Evolutionary conservation across 2,797 vertebrate genomes (phyloP).

Genomic region (Hemitrygon akajei): DNA sequence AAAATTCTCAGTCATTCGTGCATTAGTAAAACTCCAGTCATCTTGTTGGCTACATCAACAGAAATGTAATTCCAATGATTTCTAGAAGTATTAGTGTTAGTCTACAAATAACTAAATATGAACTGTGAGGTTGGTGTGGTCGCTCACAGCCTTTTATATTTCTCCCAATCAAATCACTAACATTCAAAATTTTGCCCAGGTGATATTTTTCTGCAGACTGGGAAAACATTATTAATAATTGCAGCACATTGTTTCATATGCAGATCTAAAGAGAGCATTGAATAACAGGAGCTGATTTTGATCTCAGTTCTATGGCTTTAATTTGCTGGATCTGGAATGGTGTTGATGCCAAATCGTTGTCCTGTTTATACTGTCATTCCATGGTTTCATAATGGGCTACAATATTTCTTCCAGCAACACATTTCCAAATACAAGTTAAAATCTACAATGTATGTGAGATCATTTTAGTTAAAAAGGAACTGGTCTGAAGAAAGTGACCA

Average conservation of each 20-base stretch:
- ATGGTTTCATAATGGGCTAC: background rate
- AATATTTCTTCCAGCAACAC: background rate
- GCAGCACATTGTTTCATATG: background rate
- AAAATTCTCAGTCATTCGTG: conserved; percentile 61
- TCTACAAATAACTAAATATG: background rate
- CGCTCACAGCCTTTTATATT: no score
- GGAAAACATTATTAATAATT: background rate
- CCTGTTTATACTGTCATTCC: background rate
- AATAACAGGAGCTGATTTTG: background rate
- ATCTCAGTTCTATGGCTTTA: background rate
- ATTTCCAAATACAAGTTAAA: background rate
- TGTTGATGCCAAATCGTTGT: background rate
- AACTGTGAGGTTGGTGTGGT: background rate
- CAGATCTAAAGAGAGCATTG: background rate
- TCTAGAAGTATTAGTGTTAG: background rate
- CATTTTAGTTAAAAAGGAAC: no score
- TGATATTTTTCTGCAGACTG: no score
- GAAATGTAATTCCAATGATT: background rate
- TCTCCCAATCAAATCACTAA: no score
- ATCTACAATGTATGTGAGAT: background rate
- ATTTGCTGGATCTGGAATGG: background rate
- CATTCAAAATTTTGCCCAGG: background rate
- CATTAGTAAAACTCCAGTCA: background rate
- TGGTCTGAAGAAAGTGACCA: no score
- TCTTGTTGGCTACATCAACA: background rate